Base-by-base conservation (phyloP, 2,797 vertebrate genomes). In the Sciurus carolinensis region DNA sequence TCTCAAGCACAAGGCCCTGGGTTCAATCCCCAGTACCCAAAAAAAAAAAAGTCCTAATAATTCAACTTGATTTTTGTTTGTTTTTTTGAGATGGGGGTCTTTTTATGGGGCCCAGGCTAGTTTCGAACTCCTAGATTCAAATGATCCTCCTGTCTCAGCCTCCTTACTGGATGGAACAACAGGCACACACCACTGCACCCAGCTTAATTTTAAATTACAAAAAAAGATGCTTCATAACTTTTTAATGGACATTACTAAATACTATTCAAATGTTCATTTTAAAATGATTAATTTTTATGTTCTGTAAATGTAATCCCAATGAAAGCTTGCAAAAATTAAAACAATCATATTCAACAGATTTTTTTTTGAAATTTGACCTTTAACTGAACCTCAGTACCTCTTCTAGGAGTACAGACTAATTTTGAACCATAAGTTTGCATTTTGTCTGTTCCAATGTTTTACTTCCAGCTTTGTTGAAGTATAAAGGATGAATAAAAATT, bases 201-300 rank as follows among this genome's bases (percentile, higher is more conserved):
- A 69, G 44, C 33, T 85, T 85, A 85, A 77, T 93, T 87, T 95
- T 73, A 52, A 94, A 54, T 28, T 90, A 52, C 33, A 71, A 90
- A 77, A 85, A 47, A 47, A 47, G 44, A 47, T 47, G 44, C 44
- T 47, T 47, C 44, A 47, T 47, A 47, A 47, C 9, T 47, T 47
- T 47, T 47, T 47, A 47, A 47, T 47, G 44, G 44, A 47, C 44
- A 47, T 47, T 47, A 47, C 44, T 47, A 47, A 47, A 47, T 47
- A 47, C 44, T 47, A 47, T 47, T 47, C 44, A 47, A 47, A 47
- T 47, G 44, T 47, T 47, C 44, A 47, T 47, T 47, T 47, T 47
- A 47, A 47, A 47, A 47, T 47, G 44, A 5, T 47, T 47, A 47
- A 47, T 47, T 47, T 47, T 47, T 47, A 47, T 47, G 44, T 47